A percentile compares a stretch with the other conserved stretches of the same genome.
These are phyloP conservation scores for Pseudeuparius sepicola DNA, from an alignment of 2,888 invertebrate species.

Conservation along the genomic window DNA sequence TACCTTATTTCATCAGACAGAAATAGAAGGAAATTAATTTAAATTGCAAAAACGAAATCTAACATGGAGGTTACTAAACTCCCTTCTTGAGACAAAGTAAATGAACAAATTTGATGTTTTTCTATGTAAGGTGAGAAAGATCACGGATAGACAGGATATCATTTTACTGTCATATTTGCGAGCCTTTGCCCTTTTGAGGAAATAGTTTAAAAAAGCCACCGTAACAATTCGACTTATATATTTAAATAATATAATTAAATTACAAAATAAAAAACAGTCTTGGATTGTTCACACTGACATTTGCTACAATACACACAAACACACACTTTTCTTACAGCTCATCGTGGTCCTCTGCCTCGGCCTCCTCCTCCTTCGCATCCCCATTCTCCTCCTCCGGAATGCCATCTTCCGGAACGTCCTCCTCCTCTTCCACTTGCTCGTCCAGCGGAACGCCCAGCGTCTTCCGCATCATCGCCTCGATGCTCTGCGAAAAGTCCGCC, in stretches of 20 bases:
- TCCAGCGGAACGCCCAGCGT: slow-evolving; percentile 67
- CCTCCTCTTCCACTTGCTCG: slow-evolving; percentile 47
- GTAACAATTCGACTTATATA: no score
- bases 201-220: no score
- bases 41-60: no score
- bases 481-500: slow-evolving; percentile 77
- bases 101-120: no score
- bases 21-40: no score
- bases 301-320: slow-evolving; percentile 2
- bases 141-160: no score
- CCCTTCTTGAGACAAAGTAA: no score
- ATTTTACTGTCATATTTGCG: no score
- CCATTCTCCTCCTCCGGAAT: slow-evolving; percentile 40
- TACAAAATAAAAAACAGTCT: slow-evolving; percentile 2
- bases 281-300: not conserved
- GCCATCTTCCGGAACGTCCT: slow-evolving; percentile 40
- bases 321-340: slow-evolving; percentile 44
- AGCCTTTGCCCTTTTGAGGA: no score
- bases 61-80: no score
- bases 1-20: no score
- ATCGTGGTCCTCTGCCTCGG: slow-evolving; percentile 44
- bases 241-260: slow-evolving; percentile 7
- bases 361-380: slow-evolving; percentile 33
- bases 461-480: slow-evolving; percentile 82
- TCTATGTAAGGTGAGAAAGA: no score